Percentiles rank a stretch among this genome's conserved stretches.
Conservation (phyloP, 2,888 invertebrate species). For the Erebia palarica region DNA sequence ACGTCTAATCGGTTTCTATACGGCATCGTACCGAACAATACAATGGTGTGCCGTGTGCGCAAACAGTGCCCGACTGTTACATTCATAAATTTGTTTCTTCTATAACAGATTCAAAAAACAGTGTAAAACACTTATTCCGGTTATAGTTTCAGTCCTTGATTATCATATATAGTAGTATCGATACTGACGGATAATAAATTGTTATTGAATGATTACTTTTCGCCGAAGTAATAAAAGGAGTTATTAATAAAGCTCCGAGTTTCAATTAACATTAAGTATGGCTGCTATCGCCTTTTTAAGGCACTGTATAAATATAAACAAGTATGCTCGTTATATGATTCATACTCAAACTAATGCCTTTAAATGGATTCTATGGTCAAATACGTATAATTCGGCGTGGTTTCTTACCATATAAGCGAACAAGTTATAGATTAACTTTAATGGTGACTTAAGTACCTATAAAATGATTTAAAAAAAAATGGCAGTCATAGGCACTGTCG, state of each 20-base stretch:
- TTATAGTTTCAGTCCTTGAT: too few species aligned
- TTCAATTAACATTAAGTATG: constrained; percentile 9
- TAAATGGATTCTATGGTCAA: neutral
- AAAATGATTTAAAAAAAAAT: too few species aligned
- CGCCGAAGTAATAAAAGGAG: constrained; percentile 14
- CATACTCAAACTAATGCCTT: too few species aligned
- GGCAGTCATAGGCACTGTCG: too few species aligned
- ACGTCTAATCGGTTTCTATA: too few species aligned
- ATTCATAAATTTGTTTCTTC: too few species aligned
- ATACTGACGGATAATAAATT: neutral
- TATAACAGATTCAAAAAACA: too few species aligned
- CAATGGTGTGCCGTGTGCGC: constrained; percentile 40
- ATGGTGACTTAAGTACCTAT: too few species aligned
- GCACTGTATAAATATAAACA: too few species aligned
- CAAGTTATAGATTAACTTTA: neutral
- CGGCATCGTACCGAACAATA: too few species aligned
- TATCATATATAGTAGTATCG: too few species aligned
- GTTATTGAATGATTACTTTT: constrained; percentile 4
- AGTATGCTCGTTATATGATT: neutral
- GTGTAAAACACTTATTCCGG: too few species aligned
- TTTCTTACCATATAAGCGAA: neutral
- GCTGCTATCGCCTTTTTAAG: constrained; percentile 16
- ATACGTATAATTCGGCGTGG: neutral
- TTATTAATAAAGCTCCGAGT: neutral
- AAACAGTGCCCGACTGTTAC: constrained; percentile 38